A percentile compares a stretch with the other conserved stretches of the same genome.
These are phyloP conservation scores for Orgyia antiqua DNA, from an alignment of 2,888 invertebrate genomes.

Conservation along the genomic window DNA sequence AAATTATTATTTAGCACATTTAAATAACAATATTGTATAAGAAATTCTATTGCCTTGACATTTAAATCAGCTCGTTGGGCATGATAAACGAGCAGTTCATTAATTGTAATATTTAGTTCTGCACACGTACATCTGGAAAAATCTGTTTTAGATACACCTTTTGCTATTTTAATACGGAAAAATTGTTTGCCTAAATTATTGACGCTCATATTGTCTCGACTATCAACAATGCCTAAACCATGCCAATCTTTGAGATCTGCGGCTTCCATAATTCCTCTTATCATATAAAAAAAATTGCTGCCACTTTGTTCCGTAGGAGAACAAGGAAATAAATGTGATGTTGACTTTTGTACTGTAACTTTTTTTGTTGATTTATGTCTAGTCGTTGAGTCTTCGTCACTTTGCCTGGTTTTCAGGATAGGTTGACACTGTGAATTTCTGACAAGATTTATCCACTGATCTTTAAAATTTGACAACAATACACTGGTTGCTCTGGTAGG, in stretches of 20 bases:
- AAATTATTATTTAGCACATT: conserved; percentile 46
- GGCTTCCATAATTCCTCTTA: conserved; percentile 55
- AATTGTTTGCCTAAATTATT: conserved; percentile 26
- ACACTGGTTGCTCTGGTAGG: conserved; percentile 14
- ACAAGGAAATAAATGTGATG: conserved; percentile 31
- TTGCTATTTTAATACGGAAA: conserved; percentile 48
- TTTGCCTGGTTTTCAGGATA: conserved; percentile 42
- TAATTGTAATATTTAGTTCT: conserved; percentile 53
- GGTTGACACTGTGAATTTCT: conserved; percentile 30
- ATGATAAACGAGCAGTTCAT: conserved; percentile 59
- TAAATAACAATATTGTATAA: conserved; percentile 46
- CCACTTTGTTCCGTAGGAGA: conserved; percentile 14
- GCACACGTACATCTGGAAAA: conserved; percentile 57
- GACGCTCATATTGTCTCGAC: conserved; percentile 36
- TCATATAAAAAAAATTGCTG: conserved; percentile 43
- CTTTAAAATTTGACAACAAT: conserved; percentile 3
- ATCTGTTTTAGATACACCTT: conserved; percentile 50
- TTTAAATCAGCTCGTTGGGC: conserved; percentile 60
- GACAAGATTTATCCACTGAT: conserved; percentile 1
- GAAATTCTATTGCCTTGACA: conserved; percentile 50
- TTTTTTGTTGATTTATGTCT: conserved; percentile 40
- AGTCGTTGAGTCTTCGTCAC: conserved; percentile 8
- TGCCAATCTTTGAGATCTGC: conserved; percentile 49
- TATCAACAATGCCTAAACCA: conserved; percentile 49
- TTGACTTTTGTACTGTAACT: conserved; percentile 40